Percentiles rank a stretch among this genome's conserved stretches.
Evolutionary conservation across 2,797 vertebrate species (phyloP).

Genomic region (Dendrocincla fuliginosa): DNA sequence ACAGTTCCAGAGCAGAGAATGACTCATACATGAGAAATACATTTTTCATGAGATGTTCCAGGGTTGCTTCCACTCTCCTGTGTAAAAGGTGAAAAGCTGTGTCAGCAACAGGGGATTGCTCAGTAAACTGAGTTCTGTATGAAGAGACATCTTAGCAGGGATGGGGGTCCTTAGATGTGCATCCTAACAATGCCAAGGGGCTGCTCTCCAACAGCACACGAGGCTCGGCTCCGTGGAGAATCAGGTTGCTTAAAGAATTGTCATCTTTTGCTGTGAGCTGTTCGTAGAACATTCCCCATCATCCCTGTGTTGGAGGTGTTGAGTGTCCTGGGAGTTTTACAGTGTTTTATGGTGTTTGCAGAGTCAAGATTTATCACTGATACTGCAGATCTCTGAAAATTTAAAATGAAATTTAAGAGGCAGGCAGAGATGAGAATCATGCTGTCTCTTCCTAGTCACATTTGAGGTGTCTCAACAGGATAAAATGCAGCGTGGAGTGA

Average conservation of each 20-base stretch:
- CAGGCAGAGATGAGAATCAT: background rate
- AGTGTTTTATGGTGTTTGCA: background rate
- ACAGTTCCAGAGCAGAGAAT: background rate
- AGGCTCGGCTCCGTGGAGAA: background rate
- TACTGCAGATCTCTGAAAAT: background rate
- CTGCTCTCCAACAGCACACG: accelerated
- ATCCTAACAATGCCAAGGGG: background rate
- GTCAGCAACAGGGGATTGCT: background rate
- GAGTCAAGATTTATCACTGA: background rate
- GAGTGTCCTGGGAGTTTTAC: background rate
- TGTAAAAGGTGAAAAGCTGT: background rate
- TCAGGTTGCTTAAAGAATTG: background rate
- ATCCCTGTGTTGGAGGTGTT: background rate
- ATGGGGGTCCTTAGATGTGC: background rate
- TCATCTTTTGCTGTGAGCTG: background rate
- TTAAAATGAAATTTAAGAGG: background rate
- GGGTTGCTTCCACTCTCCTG: background rate
- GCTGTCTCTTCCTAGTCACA: background rate
- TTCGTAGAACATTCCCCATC: background rate
- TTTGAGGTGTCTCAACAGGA: background rate
- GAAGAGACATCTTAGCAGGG: background rate
- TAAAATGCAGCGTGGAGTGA: background rate
- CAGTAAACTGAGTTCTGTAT: background rate
- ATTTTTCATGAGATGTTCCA: background rate
- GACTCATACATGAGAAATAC: background rate